Evolutionary conservation across 2,888 invertebrate species (phyloP), one percentile per base, ranked within the genome.

Genomic region (Neoascia interrupta): DNA sequence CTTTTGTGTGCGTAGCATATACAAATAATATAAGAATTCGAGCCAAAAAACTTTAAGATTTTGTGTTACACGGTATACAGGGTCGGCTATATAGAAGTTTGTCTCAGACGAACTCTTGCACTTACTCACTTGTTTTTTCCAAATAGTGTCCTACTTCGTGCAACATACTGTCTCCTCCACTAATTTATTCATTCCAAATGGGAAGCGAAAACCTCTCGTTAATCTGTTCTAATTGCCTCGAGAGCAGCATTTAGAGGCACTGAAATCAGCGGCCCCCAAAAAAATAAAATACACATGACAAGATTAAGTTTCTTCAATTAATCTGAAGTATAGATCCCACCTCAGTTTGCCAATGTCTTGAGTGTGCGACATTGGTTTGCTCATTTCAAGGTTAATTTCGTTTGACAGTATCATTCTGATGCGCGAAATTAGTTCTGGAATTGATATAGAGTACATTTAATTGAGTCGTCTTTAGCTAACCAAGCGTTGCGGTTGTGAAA

Each of bases 361-460:
- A 69, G 47, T 41, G 54, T 56, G 51, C 18, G 53, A 45, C 66
- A 58, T 66, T 73, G 56, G 19, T 18, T n/a, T 69, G 26, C 26
- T 61, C 47, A 56, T 70, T 75, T 75, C 75, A 75, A 75, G 75
- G 75, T 70, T 51, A 43, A 45, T 56, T 69, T 60, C 31, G 5
- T 10, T 34, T 18, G 43, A 28, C 41, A 43, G 18, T 63, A 49
- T 64, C 53, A 28, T 36, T 11, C 34, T 47, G 53, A 45, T 39
- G 37, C 15, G 28, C 41, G 41, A 49, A 75, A 56, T 54, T 47
- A 26, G 21, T 47, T 61, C 43, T 39, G 47, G 15, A 5, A 28
- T 11, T 58, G 75, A 70, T 69, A 70, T n/a, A n/a, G n/a, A n/a
- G 51, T 10, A 23, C 37, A 54, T 23, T 56, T 16, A 73, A 58